A percentile compares a stretch with the other conserved stretches of the same genome.
phyloP scores from a whole-genome alignment of 2,113 vertebrate genomes.

The Buteo buteo region DNA sequence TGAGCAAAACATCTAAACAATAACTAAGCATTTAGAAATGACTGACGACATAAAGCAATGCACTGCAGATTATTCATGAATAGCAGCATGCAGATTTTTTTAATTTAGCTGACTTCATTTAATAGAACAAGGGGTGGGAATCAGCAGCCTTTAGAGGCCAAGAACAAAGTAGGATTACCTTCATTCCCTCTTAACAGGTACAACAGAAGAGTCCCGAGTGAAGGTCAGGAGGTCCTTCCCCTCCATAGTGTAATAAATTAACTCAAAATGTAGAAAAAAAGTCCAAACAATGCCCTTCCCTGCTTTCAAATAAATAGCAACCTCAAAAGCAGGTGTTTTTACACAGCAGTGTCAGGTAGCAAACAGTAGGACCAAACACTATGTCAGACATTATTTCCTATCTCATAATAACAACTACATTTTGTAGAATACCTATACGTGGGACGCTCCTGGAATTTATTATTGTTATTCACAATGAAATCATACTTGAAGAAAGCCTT shows the following conservation, averaged over 20 bases:
- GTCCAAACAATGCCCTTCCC: background rate
- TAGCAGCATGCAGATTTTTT: background rate
- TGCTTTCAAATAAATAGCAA: background rate
- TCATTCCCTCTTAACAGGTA: background rate
- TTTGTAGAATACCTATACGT: background rate
- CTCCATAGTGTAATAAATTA: background rate
- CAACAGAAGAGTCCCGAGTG: background rate
- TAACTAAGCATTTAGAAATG: background rate
- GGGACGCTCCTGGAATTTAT: background rate
- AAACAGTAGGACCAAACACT: background rate
- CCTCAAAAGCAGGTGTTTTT: background rate
- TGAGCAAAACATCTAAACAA: background rate
- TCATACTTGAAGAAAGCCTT: background rate
- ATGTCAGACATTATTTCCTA: background rate
- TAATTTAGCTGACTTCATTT: background rate
- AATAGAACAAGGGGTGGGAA: background rate
- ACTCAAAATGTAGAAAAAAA: background rate
- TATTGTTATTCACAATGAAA: background rate
- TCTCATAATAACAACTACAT: background rate
- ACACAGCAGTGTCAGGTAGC: background rate
- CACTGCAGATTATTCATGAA: background rate
- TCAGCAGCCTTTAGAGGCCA: background rate
- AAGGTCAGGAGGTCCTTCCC: background rate
- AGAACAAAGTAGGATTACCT: background rate
- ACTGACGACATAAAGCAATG: background rate